These are phyloP conservation scores for Probosciger aterrimus DNA, from an alignment of 2,113 vertebrate species.

Conservation along the genomic window DNA sequence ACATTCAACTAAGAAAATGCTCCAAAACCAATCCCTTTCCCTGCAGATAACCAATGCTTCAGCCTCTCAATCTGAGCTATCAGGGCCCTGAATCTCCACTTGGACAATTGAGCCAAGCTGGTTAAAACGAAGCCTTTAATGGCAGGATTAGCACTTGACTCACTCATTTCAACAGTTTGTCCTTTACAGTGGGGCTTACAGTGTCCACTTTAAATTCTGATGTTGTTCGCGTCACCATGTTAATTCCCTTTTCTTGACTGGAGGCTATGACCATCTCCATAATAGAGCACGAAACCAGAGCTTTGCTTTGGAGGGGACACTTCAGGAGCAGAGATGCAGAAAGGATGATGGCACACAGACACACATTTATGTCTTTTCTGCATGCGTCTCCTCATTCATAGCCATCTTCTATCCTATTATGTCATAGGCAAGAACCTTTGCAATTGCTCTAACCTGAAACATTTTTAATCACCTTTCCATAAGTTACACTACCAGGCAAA, in stretches of 20 bases:
- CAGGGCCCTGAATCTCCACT: not conserved
- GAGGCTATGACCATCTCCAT: no score
- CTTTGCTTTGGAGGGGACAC: not conserved
- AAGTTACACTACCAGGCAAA: not conserved
- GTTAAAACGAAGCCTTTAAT: not conserved
- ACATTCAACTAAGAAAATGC: not conserved
- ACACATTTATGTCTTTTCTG: rapidly evolving
- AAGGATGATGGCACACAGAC: not conserved
- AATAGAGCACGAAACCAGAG: not conserved
- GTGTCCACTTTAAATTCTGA: not conserved
- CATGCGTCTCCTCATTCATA: rapidly evolving
- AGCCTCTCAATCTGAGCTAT: not conserved
- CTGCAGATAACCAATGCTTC: not conserved
- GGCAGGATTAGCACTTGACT: not conserved
- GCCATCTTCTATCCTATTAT: not conserved
- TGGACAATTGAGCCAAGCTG: not conserved
- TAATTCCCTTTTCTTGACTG: no score
- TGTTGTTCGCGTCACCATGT: no score
- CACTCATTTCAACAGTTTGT: not conserved
- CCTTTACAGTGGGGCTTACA: not conserved
- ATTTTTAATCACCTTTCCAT: not conserved
- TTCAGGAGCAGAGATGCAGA: not conserved
- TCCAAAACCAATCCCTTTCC: not conserved
- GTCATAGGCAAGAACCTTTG: not conserved
- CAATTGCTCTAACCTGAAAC: not conserved